Evolutionary conservation across 2,797 vertebrate genomes (phyloP).

Genomic region (Harpagifer antarcticus): DNA sequence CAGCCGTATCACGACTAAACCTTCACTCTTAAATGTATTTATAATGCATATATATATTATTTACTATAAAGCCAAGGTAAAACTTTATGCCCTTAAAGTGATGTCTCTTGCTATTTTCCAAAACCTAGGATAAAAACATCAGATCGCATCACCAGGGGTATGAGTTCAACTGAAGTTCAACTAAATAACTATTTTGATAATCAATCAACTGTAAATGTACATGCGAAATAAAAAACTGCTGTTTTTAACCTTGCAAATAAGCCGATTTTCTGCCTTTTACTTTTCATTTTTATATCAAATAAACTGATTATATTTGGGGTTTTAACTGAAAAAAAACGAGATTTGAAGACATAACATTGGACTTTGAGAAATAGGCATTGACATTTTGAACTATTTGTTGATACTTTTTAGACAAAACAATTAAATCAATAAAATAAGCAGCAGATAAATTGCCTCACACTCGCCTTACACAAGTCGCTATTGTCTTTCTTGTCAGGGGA

Average conservation of each 20-base stretch:
- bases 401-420: neutral
- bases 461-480: neutral
- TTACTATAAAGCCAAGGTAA: neutral
- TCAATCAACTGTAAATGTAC: too few relatives aligned
- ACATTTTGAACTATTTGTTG: too few relatives aligned
- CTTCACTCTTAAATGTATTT: neutral
- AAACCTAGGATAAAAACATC: slow-evolving; percentile 1
- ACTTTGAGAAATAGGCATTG: too few relatives aligned
- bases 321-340: too few relatives aligned
- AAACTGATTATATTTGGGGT: too few relatives aligned
- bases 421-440: neutral
- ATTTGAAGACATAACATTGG: too few relatives aligned
- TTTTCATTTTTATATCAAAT: too few relatives aligned
- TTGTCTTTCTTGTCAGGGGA: neutral
- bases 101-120: neutral
- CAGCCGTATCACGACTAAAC: neutral
- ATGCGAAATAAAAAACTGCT: too few relatives aligned
- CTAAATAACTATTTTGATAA: too few relatives aligned
- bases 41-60: neutral
- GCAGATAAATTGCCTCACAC: neutral
- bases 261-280: too few relatives aligned
- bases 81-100: too few relatives aligned
- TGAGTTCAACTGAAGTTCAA: slow-evolving; percentile 56
- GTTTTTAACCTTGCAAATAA: too few relatives aligned
- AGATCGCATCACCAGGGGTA: slow-evolving; percentile 6